Conservation (phyloP, 2,113 vertebrate species). For the Mellivora capensis region DNA sequence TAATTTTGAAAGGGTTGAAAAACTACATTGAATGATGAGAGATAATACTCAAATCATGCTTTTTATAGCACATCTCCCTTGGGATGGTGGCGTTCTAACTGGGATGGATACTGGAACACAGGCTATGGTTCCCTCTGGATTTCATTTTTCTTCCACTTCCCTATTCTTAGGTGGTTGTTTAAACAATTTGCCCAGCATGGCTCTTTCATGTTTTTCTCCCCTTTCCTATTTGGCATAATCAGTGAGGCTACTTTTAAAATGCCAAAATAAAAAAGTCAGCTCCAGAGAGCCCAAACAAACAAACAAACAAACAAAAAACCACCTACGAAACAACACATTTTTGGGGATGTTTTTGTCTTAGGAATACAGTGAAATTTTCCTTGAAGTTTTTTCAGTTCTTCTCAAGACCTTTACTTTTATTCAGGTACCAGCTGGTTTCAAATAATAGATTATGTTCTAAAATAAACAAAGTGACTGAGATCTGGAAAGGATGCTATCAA, state of each 20-base stretch:
- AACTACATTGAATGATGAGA: conserved; percentile 87
- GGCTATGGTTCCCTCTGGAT: background rate
- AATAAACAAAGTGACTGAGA: background rate
- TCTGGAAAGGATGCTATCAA: background rate
- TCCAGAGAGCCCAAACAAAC: background rate
- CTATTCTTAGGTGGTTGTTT: background rate
- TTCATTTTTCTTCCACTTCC: background rate
- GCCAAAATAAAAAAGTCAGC: background rate
- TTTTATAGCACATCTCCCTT: conserved; percentile 78
- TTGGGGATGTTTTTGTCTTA: background rate
- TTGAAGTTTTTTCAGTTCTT: background rate
- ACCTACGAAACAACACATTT: background rate
- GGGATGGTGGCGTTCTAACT: conserved; percentile 59
- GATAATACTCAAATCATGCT: conserved; percentile 85
- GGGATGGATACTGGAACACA: conserved; percentile 31
- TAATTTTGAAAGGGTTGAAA: conserved; percentile 85
- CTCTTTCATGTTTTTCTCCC: background rate
- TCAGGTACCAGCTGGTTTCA: background rate
- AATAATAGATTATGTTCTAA: background rate
- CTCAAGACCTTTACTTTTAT: background rate
- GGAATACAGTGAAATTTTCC: background rate
- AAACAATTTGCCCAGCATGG: background rate
- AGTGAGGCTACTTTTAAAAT: background rate
- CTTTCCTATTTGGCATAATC: background rate
- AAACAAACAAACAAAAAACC: background rate